Evolutionary conservation across 2,888 invertebrate species (phyloP).

Genomic region (Andrena trimmerana): DNA sequence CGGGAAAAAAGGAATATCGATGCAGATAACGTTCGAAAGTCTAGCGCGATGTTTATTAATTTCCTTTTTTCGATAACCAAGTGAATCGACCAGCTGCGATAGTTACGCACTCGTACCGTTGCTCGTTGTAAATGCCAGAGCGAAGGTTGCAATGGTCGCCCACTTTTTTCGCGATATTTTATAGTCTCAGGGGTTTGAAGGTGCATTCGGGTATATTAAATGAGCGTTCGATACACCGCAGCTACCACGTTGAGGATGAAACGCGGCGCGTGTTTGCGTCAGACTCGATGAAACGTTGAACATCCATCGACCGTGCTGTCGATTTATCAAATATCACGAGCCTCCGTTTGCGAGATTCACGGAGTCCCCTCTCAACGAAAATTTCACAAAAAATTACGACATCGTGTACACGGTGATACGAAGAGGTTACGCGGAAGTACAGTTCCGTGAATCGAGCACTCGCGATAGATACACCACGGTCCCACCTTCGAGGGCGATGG

Average conservation of each 20-base stretch:
- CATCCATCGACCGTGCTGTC: no score
- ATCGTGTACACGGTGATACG: no score
- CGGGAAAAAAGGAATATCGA: conserved; percentile 8
- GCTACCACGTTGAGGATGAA: background rate
- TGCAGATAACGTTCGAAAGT: conserved; percentile 19
- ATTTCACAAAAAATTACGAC: no score
- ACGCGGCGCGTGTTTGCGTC: background rate
- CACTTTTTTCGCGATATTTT: conserved; percentile 12
- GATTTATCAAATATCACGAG: no score
- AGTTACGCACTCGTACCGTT: background rate
- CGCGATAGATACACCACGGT: no score
- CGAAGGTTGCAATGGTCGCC: conserved; percentile 13
- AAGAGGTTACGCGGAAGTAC: no score
- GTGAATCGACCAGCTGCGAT: background rate
- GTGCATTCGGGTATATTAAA: conserved; percentile 2
- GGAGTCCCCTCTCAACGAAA: no score
- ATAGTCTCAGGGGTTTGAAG: background rate
- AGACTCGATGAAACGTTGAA: no score
- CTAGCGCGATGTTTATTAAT: background rate
- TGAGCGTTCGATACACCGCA: background rate
- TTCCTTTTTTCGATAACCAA: conserved; percentile 14
- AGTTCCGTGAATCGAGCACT: no score
- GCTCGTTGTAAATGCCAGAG: background rate
- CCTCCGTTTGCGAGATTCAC: no score
- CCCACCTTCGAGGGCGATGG: background rate